Percentiles rank a stretch among this genome's conserved stretches.
Evolutionary conservation across 1,140 invertebrate species (phyloP).

Genomic region (Copidosoma floridanum): DNA sequence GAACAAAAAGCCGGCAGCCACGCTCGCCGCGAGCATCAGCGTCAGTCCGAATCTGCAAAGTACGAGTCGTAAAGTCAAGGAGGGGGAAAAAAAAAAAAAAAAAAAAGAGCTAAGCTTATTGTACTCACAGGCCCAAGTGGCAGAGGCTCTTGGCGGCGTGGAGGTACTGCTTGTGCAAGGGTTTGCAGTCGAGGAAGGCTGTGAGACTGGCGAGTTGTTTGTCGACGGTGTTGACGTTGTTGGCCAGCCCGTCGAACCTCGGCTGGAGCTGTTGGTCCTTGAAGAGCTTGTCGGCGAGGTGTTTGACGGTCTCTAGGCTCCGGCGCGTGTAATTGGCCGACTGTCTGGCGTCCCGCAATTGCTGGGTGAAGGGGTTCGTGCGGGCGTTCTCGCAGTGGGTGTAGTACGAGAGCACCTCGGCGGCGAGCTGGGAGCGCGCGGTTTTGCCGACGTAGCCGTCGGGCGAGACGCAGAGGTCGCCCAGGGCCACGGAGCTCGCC

Average conservation of each 20-base stretch:
- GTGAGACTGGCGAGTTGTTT: conserved; percentile 58
- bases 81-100: neutral
- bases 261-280: conserved; percentile 65
- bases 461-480: conserved; percentile 75
- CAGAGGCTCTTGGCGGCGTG: conserved; percentile 74
- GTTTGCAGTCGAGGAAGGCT: conserved; percentile 76
- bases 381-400: conserved; percentile 75
- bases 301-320: conserved; percentile 62
- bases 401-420: conserved; percentile 77
- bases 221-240: conserved; percentile 70
- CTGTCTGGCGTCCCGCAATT: conserved; percentile 71
- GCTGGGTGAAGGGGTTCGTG: conserved; percentile 76
- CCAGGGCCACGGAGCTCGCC: conserved; percentile 75
- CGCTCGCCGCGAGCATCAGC: conserved; percentile 81
- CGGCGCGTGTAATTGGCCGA: conserved; percentile 69
- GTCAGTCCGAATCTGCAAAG: conserved; percentile 66
- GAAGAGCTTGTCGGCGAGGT: conserved; percentile 65
- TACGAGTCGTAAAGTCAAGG: conserved; percentile 11
- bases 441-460: conserved; percentile 55
- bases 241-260: conserved; percentile 68
- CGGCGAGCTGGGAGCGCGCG: conserved; percentile 48
- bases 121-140: conserved; percentile 71
- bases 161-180: conserved; percentile 76
- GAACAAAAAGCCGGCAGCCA: conserved; percentile 81
- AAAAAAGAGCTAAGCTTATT: too few relatives aligned